Percentiles rank a stretch among this genome's conserved stretches.
Evolutionary conservation across 1,140 invertebrate species (phyloP).

Genomic region (Bombus superbus): DNA sequence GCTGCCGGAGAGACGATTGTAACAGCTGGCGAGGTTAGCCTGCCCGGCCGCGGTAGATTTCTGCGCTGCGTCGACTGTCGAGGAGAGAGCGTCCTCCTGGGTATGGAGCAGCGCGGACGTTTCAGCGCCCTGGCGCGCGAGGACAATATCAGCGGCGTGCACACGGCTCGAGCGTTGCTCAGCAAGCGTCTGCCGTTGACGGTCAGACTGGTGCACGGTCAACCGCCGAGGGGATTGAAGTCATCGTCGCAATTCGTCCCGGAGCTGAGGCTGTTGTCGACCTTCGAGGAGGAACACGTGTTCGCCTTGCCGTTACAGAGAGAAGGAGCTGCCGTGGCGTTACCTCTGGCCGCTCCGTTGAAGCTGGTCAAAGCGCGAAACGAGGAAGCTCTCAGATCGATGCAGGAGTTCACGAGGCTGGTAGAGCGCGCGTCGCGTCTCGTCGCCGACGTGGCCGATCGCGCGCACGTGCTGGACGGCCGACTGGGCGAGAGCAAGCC

Average conservation of each 20-base stretch:
- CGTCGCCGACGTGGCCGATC: constrained; percentile 92
- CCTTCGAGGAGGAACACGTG: constrained; percentile 92
- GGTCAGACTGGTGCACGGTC: constrained; percentile 94
- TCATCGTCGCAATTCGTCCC: constrained; percentile 91
- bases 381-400: constrained; percentile 90
- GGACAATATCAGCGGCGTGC: constrained; percentile 96
- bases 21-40: constrained; percentile 87
- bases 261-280: constrained; percentile 91
- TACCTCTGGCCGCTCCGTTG: constrained; percentile 93
- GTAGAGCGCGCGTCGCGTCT: constrained; percentile 91
- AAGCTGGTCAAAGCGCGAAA: constrained; percentile 94
- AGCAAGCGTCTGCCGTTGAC: constrained; percentile 95
- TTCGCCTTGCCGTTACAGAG: constrained; percentile 93
- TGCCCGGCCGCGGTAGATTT: constrained; percentile 88
- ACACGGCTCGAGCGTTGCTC: constrained; percentile 92
- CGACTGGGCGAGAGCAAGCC: constrained; percentile 87
- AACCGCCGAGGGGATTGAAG: constrained; percentile 90
- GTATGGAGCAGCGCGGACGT: constrained; percentile 92
- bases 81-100: constrained; percentile 92
- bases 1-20: constrained; percentile 89
- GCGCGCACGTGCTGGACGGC: constrained; percentile 89
- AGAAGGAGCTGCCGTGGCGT: constrained; percentile 89
- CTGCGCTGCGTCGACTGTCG: constrained; percentile 93
- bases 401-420: constrained; percentile 91
- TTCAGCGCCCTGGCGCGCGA: constrained; percentile 95